phyloP scores from a whole-genome alignment of 2,113 vertebrate genomes.

The crab-eating macaque (Macaca fascicularis) region T2T-MFA8v1.1 NC_088394.1:66426001-66426500 shows the following conservation, averaged over 20 bases:
- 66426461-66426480: neutral
- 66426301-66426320: neutral
- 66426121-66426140: neutral
- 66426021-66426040: no score
- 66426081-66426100: no score
- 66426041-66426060: no score
- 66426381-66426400: no score
- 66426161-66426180: slow-evolving; percentile 18
- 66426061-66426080: no score
- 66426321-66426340: neutral
- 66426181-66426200: slow-evolving; percentile 16
- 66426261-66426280: neutral
- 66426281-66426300: neutral
- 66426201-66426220: neutral
- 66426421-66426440: neutral
- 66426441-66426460: neutral
- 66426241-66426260: neutral
- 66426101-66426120: no score
- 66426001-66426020: no score
- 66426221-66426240: neutral
- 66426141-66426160: neutral
- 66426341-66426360: neutral
- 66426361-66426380: neutral
- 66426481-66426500: neutral
- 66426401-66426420: neutral